Evolutionary conservation across 2,797 vertebrate genomes (phyloP).

Genomic region (Sebastes diploproa): DNA sequence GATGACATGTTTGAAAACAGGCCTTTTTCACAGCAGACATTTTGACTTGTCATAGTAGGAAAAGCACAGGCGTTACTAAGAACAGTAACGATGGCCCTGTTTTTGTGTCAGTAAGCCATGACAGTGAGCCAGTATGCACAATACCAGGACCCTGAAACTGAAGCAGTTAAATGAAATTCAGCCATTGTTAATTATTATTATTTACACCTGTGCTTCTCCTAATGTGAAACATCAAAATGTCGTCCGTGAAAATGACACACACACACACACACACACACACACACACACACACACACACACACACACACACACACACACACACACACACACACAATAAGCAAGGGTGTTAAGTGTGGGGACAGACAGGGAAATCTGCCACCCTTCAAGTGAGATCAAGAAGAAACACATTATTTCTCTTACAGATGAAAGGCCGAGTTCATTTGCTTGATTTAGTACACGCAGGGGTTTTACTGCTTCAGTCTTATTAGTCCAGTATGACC

Average conservation of each 20-base stretch:
- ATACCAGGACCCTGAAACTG: not conserved
- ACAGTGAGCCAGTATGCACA: not conserved
- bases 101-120: not conserved
- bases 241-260: not conserved
- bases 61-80: not conserved
- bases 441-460: too few relatives aligned
- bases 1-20: not conserved
- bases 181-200: not conserved
- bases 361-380: not conserved
- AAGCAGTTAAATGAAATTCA: not conserved
- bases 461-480: too few relatives aligned
- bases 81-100: not conserved
- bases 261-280: too few relatives aligned
- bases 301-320: too few relatives aligned
- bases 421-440: not conserved
- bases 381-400: not conserved
- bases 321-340: not conserved
- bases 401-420: not conserved
- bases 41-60: not conserved
- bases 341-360: not conserved
- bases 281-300: too few relatives aligned
- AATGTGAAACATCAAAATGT: not conserved
- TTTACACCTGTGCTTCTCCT: rapidly evolving
- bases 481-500: too few relatives aligned
- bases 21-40: not conserved